Evolutionary conservation across 1,140 invertebrate species (phyloP).

Genomic region (Atopsyche davidsoni): DNA sequence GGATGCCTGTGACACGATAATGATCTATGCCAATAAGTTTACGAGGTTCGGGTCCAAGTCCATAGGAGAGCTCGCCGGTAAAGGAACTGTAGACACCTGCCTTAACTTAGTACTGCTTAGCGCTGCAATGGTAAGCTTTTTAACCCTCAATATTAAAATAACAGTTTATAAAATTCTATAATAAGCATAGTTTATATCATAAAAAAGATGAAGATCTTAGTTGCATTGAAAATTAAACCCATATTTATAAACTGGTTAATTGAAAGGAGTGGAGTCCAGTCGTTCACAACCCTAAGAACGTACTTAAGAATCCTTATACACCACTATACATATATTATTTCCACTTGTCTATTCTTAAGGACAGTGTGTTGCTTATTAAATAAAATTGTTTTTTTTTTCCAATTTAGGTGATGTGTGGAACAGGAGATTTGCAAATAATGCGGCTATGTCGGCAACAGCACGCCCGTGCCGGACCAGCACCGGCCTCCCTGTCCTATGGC

Average conservation of each 20-base stretch:
- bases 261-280: too few species aligned
- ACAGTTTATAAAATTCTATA: too few species aligned
- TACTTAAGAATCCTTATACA: too few species aligned
- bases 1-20: conserved; percentile 70
- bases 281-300: too few species aligned
- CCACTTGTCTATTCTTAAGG: too few species aligned
- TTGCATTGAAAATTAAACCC: too few species aligned
- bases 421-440: conserved; percentile 82
- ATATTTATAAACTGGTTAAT: too few species aligned
- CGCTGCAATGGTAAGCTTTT: conserved; percentile 61
- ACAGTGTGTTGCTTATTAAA: too few species aligned
- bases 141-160: conserved; percentile 8
- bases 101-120: conserved; percentile 77
- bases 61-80: conserved; percentile 80
- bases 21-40: conserved; percentile 63
- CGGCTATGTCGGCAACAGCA: conserved; percentile 79
- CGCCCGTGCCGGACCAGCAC: conserved; percentile 59
- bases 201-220: too few species aligned
- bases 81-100: conserved; percentile 84
- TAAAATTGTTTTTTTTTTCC: background rate
- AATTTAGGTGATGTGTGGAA: conserved; percentile 81
- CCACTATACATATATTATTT: too few species aligned
- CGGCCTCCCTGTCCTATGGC: conserved; percentile 75
- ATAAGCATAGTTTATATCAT: too few species aligned
- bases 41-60: conserved; percentile 54